These are phyloP conservation scores for Mesoligia furuncula DNA, from an alignment of 2,888 invertebrate species.

Conservation along the genomic window DNA sequence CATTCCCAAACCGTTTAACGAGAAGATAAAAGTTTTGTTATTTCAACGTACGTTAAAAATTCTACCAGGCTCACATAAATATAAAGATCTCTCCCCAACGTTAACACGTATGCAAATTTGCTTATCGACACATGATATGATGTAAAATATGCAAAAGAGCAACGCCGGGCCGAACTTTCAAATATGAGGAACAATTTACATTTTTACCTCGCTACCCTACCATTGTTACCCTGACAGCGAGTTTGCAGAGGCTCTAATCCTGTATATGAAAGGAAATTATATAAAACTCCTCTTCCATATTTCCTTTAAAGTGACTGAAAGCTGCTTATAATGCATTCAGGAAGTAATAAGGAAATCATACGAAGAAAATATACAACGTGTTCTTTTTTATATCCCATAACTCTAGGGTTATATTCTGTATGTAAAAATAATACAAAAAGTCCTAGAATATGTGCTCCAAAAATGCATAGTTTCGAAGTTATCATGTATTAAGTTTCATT, in stretches of 20 bases:
- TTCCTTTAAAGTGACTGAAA: slow-evolving; percentile 44
- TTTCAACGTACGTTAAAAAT: slow-evolving; percentile 34
- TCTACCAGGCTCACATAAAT: slow-evolving; percentile 66
- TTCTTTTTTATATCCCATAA: too few relatives aligned
- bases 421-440: too few relatives aligned
- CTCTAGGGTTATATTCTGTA: too few relatives aligned
- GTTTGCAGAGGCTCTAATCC: slow-evolving; percentile 45
- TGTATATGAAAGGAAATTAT: slow-evolving; percentile 56
- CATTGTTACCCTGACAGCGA: slow-evolving; percentile 47
- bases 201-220: slow-evolving; percentile 70
- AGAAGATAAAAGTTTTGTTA: slow-evolving; percentile 37
- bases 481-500: too few relatives aligned
- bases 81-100: slow-evolving; percentile 53
- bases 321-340: slow-evolving; percentile 45
- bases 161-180: slow-evolving; percentile 62
- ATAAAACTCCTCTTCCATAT: slow-evolving; percentile 51
- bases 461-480: too few relatives aligned
- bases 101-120: slow-evolving; percentile 72
- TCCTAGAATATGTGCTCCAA: too few relatives aligned
- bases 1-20: slow-evolving; percentile 24
- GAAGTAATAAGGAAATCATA: slow-evolving; percentile 16
- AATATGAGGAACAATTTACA: slow-evolving; percentile 74
- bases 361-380: not conserved
- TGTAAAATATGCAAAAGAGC: slow-evolving; percentile 76
- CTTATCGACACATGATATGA: slow-evolving; percentile 75